phyloP scores from a whole-genome alignment of 2,113 vertebrate genomes.

The Chaenocephalus aceratus region DNA sequence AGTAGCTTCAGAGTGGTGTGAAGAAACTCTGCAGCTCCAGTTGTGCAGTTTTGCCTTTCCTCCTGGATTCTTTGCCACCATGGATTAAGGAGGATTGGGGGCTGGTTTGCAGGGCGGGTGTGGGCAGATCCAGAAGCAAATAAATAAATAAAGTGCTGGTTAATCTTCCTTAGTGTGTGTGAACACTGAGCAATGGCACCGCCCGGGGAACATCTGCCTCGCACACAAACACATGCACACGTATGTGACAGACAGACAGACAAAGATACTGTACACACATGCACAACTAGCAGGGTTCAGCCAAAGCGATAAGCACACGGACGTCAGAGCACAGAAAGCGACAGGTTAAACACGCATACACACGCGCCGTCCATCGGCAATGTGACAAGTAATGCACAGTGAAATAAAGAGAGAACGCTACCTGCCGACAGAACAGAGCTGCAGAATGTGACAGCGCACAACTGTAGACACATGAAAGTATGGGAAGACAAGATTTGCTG shows the following conservation, averaged over 20 bases:
- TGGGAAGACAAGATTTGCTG: conserved; percentile 49
- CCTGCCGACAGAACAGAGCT: conserved; percentile 32
- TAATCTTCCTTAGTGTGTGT: conserved; percentile 73
- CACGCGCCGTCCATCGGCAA: not conserved
- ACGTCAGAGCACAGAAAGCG: conserved; percentile 74
- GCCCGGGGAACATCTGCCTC: conserved; percentile 79
- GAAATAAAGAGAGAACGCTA: conserved; percentile 16
- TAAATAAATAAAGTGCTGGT: conserved; percentile 78
- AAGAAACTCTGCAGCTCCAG: conserved; percentile 27
- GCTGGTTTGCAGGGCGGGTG: conserved; percentile 15
- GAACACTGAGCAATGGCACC: conserved; percentile 77
- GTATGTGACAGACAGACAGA: conserved; percentile 58
- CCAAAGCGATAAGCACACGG: conserved; percentile 81
- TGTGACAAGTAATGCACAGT: conserved; percentile 45
- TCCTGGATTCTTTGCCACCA: conserved; percentile 48
- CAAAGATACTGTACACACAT: conserved; percentile 48
- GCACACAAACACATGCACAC: conserved; percentile 52
- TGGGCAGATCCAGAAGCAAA: conserved; percentile 62
- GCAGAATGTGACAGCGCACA: conserved; percentile 44
- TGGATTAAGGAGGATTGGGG: conserved; percentile 76
- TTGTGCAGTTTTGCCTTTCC: conserved; percentile 32
- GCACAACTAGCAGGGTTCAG: conserved; percentile 74
- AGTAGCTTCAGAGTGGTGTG: conserved; percentile 15
- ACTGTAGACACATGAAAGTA: conserved; percentile 65
- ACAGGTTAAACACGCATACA: conserved; percentile 60